phyloP scores from a whole-genome alignment of 2,113 vertebrate species.

The Cyanocitta stelleri region DNA sequence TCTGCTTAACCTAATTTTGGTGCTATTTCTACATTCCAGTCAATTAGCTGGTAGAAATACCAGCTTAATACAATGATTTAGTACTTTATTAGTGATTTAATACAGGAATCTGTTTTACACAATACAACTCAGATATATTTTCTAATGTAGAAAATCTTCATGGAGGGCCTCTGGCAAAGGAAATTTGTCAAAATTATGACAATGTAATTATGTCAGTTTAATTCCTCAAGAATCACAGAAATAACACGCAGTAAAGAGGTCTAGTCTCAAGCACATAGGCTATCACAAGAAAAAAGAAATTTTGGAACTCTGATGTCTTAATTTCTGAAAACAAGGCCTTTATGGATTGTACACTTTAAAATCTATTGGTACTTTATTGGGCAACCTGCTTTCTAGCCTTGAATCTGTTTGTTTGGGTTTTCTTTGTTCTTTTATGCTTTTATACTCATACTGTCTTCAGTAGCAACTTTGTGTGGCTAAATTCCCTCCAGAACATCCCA shows the following conservation, averaged over 20 bases:
- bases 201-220: accelerated
- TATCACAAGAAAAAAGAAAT: not conserved
- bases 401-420: accelerated
- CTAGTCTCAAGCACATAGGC: not conserved
- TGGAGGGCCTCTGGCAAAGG: not conserved
- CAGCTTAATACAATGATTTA: not conserved
- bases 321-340: not conserved
- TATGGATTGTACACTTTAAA: not conserved
- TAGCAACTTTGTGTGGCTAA: not conserved
- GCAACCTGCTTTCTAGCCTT: not conserved
- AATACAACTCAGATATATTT: not conserved
- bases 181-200: not conserved
- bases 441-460: accelerated
- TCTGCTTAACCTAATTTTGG: not conserved
- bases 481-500: not conserved
- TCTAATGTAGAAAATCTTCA: not conserved
- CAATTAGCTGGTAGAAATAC: not conserved
- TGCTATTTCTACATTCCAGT: not conserved
- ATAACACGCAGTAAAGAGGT: accelerated
- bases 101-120: not conserved
- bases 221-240: not conserved
- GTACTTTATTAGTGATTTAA: not conserved
- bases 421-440: not conserved
- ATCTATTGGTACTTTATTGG: not conserved
- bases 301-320: not conserved